These are phyloP conservation scores for Lindbergichthys nudifrons DNA, from an alignment of 2,797 vertebrate species.

Conservation along the genomic window DNA sequence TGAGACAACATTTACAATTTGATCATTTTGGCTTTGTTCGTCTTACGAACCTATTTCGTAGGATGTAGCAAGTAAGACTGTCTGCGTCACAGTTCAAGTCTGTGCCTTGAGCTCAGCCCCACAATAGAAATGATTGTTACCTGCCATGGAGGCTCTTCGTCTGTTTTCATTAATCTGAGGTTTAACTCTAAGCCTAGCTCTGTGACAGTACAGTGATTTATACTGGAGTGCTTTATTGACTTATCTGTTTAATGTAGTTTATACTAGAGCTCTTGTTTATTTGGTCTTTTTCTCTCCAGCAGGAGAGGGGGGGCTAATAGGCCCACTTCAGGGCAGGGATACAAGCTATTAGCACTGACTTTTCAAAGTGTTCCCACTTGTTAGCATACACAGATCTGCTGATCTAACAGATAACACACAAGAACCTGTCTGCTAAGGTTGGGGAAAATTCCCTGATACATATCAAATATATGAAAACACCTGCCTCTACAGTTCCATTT, in stretches of 20 bases:
- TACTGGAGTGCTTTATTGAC: constrained; percentile 55
- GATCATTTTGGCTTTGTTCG: not conserved
- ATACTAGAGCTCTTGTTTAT: constrained; percentile 51
- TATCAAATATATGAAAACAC: constrained; percentile 52
- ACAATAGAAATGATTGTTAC: constrained; percentile 42
- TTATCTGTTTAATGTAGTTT: constrained; percentile 58
- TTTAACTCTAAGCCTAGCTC: constrained; percentile 27
- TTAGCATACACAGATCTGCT: constrained; percentile 60
- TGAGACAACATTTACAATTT: not conserved
- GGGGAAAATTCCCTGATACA: constrained; percentile 50
- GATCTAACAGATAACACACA: constrained; percentile 63
- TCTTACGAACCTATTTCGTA: not conserved
- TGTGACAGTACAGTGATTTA: constrained; percentile 35
- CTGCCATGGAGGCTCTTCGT: constrained; percentile 41
- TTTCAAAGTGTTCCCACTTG: constrained; percentile 64
- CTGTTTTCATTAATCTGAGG: constrained; percentile 29
- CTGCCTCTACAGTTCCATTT: constrained; percentile 40
- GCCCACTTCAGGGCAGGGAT: constrained; percentile 65
- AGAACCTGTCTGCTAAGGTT: constrained; percentile 54
- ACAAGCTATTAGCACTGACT: constrained; percentile 59
- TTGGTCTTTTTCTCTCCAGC: constrained; percentile 15
- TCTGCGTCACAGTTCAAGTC: constrained; percentile 6
- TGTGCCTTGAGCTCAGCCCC: constrained; percentile 37
- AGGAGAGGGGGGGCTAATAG: constrained; percentile 15
- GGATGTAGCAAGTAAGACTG: not conserved